phyloP scores from a whole-genome alignment of 1,140 invertebrate genomes.

The Lasioglossum baleicum region DNA sequence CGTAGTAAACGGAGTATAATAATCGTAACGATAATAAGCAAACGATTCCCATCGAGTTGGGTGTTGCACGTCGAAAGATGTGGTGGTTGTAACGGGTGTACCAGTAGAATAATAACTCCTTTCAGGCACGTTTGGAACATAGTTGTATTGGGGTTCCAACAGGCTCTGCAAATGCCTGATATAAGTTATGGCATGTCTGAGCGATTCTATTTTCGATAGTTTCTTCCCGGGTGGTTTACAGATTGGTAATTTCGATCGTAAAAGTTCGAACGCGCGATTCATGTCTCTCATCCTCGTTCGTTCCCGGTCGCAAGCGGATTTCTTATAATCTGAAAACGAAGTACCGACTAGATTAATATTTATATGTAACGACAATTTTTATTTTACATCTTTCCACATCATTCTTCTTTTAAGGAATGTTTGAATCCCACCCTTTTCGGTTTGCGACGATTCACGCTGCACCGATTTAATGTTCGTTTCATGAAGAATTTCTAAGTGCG shows the following conservation, averaged over 20 bases:
- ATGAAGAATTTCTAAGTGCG: slow-evolving; percentile 75
- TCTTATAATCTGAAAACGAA: slow-evolving; percentile 86
- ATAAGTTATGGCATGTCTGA: slow-evolving; percentile 90
- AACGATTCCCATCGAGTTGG: slow-evolving; percentile 74
- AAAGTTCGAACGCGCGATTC: slow-evolving; percentile 91
- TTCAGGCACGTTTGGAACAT: slow-evolving; percentile 65
- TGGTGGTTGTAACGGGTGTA: slow-evolving; percentile 8
- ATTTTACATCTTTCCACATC: not conserved
- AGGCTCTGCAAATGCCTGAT: slow-evolving; percentile 88
- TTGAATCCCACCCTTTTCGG: slow-evolving; percentile 74
- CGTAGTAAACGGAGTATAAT: slow-evolving; percentile 70
- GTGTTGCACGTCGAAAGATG: slow-evolving; percentile 72
- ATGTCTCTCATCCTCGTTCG: slow-evolving; percentile 92
- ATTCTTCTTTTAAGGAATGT: not conserved
- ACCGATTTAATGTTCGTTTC: slow-evolving; percentile 72
- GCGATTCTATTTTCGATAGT: slow-evolving; percentile 91
- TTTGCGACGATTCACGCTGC: slow-evolving; percentile 75
- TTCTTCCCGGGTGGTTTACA: slow-evolving; percentile 93
- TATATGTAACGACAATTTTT: not conserved
- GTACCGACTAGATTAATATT: not conserved
- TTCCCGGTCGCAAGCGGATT: slow-evolving; percentile 91
- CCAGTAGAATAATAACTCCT: slow-evolving; percentile 53
- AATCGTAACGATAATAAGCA: slow-evolving; percentile 77
- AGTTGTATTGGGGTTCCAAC: slow-evolving; percentile 77
- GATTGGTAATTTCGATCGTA: slow-evolving; percentile 88